Percentiles rank a stretch among this genome's conserved stretches.
Evolutionary conservation across 1,140 invertebrate genomes (phyloP).

Genomic region (Grapholita molesta): DNA sequence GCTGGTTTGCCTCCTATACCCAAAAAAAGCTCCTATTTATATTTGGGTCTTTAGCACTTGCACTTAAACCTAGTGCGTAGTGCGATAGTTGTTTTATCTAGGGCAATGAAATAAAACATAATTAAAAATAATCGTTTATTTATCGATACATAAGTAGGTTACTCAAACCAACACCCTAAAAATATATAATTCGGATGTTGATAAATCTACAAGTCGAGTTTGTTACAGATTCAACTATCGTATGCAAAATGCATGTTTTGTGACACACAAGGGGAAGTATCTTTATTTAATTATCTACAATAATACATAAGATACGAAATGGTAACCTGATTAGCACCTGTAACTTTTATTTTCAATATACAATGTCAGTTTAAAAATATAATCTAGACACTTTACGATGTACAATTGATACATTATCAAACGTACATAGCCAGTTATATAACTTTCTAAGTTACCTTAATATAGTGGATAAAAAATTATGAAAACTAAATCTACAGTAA

Average conservation of each 20-base stretch:
- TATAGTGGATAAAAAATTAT: slow-evolving; percentile 11
- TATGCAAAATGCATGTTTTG: slow-evolving; percentile 17
- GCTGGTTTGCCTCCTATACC: too few species aligned
- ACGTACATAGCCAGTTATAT: background rate
- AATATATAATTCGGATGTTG: slow-evolving; percentile 57
- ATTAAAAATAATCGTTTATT: slow-evolving; percentile 62
- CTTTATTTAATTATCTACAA: slow-evolving; percentile 32
- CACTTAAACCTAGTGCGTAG: too few species aligned
- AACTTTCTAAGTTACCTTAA: background rate
- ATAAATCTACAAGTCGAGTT: slow-evolving; percentile 23
- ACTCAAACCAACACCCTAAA: slow-evolving; percentile 69
- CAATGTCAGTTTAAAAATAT: slow-evolving; percentile 30
- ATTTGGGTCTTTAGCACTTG: too few species aligned
- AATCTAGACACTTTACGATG: background rate
- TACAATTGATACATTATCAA: slow-evolving; percentile 20
- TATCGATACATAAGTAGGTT: slow-evolving; percentile 67
- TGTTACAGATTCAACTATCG: background rate
- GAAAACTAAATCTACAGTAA: slow-evolving; percentile 15
- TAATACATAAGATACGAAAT: slow-evolving; percentile 47
- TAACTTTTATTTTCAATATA: slow-evolving; percentile 45
- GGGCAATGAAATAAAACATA: background rate
- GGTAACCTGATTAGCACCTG: slow-evolving; percentile 70
- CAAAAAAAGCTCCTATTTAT: too few species aligned
- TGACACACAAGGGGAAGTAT: background rate
- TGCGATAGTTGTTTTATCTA: too few species aligned